Percentiles rank a stretch among this genome's conserved stretches.
Conservation (phyloP, 2,113 vertebrate genomes). For the Periophthalmodon schlosseri region DNA sequence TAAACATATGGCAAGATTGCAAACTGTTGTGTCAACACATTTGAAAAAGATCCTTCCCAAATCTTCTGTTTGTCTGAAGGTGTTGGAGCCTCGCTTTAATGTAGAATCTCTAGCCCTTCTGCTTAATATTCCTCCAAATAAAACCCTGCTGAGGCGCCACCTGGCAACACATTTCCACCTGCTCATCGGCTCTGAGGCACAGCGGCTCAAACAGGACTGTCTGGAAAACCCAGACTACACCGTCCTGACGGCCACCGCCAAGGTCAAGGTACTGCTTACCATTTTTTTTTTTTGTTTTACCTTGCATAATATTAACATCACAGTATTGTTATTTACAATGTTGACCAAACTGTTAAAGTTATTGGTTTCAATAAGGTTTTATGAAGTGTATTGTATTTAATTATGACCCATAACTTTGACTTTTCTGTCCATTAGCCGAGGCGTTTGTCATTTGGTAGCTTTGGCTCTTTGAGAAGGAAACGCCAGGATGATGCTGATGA, state of each 20-base stretch:
- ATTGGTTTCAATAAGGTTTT: too few species aligned
- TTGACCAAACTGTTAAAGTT: too few species aligned
- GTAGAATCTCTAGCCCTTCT: slow-evolving; percentile 94
- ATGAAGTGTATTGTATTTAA: neutral
- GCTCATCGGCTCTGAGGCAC: slow-evolving; percentile 88
- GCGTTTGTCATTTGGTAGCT: slow-evolving; percentile 88
- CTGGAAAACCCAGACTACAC: slow-evolving; percentile 91
- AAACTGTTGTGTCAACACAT: neutral
- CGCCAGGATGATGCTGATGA: slow-evolving; percentile 91
- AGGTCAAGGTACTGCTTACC: slow-evolving; percentile 84
- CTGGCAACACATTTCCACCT: slow-evolving; percentile 95
- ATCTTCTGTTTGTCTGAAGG: slow-evolving; percentile 69
- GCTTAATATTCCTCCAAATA: slow-evolving; percentile 94
- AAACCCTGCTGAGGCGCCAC: slow-evolving; percentile 92
- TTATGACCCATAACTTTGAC: neutral
- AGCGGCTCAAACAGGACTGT: slow-evolving; percentile 88
- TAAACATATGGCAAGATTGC: neutral
- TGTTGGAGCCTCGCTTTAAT: slow-evolving; percentile 95
- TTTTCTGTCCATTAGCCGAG: slow-evolving; percentile 80
- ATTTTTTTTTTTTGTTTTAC: neutral
- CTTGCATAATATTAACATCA: neutral
- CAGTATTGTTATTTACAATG: too few species aligned
- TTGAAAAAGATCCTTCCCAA: neutral
- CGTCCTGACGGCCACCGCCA: slow-evolving; percentile 92
- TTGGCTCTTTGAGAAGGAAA: slow-evolving; percentile 90